A percentile compares a stretch with the other conserved stretches of the same genome.
Evolutionary conservation across 2,888 invertebrate species (phyloP).

Genomic region (Saturnia pavonia): DNA sequence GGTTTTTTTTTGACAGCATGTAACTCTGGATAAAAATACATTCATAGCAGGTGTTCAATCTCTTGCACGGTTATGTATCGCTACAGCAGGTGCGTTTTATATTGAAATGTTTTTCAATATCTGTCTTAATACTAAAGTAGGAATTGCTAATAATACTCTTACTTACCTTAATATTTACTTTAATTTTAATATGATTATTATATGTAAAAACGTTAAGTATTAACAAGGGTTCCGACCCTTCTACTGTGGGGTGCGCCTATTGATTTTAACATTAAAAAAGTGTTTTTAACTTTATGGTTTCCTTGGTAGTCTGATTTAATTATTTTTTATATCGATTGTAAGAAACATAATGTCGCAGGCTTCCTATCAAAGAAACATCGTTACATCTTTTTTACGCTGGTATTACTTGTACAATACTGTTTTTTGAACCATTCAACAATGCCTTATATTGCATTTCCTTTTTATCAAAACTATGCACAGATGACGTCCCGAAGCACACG

Average conservation of each 20-base stretch:
- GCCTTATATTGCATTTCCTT: no score
- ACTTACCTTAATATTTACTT: no score
- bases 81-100: not conserved
- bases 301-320: not conserved
- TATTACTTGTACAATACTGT: no score
- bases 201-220: not conserved
- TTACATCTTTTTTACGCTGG: no score
- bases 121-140: not conserved
- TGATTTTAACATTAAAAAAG: not conserved
- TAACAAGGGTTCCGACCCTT: not conserved
- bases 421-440: no score
- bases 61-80: not conserved
- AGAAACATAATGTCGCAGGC: no score
- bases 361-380: no score
- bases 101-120: not conserved
- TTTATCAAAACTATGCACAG: no score
- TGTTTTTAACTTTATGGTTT: not conserved
- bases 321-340: conserved; percentile 3
- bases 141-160: no score
- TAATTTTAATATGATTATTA: not conserved
- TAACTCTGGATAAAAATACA: not conserved
- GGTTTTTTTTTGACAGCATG: not conserved
- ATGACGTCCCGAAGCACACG: no score
- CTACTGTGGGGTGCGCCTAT: not conserved
- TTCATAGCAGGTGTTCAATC: conserved; percentile 2